Conservation (phyloP, 2,888 invertebrate species). For the Oscheius sp. region DNA sequence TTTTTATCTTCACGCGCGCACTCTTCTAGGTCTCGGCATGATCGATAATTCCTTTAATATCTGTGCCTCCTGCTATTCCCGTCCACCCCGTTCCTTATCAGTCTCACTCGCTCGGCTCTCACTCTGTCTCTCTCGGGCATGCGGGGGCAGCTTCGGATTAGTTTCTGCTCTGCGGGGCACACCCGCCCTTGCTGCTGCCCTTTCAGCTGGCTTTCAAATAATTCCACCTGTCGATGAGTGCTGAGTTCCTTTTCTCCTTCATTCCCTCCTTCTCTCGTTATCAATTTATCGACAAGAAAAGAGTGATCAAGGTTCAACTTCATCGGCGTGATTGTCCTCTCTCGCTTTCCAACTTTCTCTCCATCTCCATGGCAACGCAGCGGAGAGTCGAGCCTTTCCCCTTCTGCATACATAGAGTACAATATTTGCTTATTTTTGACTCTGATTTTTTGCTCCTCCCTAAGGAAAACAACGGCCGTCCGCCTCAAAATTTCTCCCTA, state of each 20-base stretch:
- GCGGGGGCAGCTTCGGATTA: conserved; percentile 25
- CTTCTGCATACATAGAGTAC: too few species aligned
- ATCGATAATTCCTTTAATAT: conserved; percentile 25
- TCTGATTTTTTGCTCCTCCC: too few species aligned
- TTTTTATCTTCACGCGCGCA: conserved; percentile 18
- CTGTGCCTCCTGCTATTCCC: conserved; percentile 23
- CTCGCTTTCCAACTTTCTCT: too few species aligned
- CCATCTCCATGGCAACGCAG: too few species aligned
- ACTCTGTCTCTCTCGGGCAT: conserved; percentile 3
- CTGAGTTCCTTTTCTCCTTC: neutral
- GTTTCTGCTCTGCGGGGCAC: conserved; percentile 28
- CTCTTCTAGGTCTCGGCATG: neutral
- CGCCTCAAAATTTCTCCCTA: too few species aligned
- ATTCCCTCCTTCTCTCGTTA: neutral
- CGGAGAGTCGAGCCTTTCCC: too few species aligned
- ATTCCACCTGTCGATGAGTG: neutral
- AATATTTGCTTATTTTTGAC: too few species aligned
- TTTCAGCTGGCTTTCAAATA: conserved; percentile 11
- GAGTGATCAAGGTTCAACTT: too few species aligned
- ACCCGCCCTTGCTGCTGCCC: conserved; percentile 13
- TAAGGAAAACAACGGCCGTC: too few species aligned
- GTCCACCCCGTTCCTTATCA: conserved; percentile 20
- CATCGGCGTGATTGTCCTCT: too few species aligned
- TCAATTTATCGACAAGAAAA: too few species aligned
- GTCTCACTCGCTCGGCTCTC: too few species aligned